These are phyloP conservation scores for Phoxinus dragarum DNA, from an alignment of 2,797 vertebrate genomes.

Conservation along the genomic window DNA sequence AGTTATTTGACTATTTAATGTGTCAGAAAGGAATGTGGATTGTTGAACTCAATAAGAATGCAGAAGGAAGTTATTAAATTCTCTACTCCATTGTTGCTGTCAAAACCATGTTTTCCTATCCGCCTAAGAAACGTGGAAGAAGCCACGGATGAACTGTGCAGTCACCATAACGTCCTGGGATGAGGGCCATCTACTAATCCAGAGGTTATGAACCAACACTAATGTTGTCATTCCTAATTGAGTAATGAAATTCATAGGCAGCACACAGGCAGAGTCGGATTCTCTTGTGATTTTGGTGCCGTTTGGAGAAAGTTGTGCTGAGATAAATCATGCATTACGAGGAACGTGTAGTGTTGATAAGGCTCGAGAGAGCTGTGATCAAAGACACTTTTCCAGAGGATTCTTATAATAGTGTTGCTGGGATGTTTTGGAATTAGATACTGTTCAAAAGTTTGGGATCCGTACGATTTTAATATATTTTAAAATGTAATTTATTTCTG, in stretches of 20 bases:
- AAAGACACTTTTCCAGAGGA: conserved; percentile 3
- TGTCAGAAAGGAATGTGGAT: conserved; percentile 18
- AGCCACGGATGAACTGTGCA: conserved; percentile 24
- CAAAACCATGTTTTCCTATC: conserved; percentile 48
- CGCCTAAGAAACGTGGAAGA: conserved; percentile 36
- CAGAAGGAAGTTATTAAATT: conserved; percentile 36
- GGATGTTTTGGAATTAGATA: not conserved
- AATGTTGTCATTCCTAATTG: conserved; percentile 43
- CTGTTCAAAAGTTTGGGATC: not conserved
- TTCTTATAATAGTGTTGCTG: not conserved
- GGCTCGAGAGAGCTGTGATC: conserved; percentile 7
- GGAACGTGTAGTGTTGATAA: not conserved
- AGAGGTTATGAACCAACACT: conserved; percentile 39
- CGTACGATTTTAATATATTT: not conserved
- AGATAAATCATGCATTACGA: conserved; percentile 15
- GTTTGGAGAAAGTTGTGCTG: not conserved
- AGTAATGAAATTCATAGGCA: conserved; percentile 26
- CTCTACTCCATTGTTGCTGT: conserved; percentile 6
- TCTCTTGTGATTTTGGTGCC: conserved; percentile 11
- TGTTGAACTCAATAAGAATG: conserved; percentile 20
- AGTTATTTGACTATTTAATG: conserved; percentile 8
- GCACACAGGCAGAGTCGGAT: not conserved
- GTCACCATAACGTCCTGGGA: conserved; percentile 35
- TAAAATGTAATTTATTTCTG: not conserved
- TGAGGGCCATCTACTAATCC: conserved; percentile 40